phyloP scores from a whole-genome alignment of 2,888 invertebrate genomes.

The Eupithecia vulgata region DNA sequence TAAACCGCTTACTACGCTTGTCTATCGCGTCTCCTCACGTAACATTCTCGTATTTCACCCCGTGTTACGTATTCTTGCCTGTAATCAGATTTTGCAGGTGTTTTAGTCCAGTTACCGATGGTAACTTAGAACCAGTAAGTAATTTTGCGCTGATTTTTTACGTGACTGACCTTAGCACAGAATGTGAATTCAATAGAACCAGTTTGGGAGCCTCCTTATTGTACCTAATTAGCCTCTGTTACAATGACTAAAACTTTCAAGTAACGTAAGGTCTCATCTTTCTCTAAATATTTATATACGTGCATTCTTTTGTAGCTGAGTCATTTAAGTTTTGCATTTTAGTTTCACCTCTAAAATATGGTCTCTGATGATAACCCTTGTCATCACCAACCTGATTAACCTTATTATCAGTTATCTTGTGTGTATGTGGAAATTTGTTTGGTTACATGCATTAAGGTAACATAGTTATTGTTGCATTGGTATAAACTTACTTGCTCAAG shows the following conservation, averaged over 20 bases:
- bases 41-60: constrained; percentile 21
- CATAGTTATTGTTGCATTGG: background rate
- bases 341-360: background rate
- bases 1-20: constrained; percentile 8
- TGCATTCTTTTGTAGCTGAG: background rate
- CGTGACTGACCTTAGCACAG: constrained; percentile 33
- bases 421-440: constrained; percentile 9
- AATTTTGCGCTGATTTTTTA: constrained; percentile 32
- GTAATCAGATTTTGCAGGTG: background rate
- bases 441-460: constrained; percentile 28
- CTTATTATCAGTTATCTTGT: constrained; percentile 2
- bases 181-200: constrained; percentile 33
- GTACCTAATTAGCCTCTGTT: constrained; percentile 12
- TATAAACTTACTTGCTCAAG: background rate
- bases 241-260: background rate
- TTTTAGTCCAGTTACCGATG: background rate
- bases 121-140: constrained; percentile 34
- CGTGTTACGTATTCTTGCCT: constrained; percentile 8
- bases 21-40: constrained; percentile 5
- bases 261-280: background rate
- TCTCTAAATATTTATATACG: background rate
- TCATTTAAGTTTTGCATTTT: background rate
- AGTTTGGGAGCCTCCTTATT: constrained; percentile 33
- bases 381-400: constrained; percentile 14
- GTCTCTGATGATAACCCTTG: background rate